Base-by-base conservation (phyloP, 2,797 vertebrate genomes). In the Otolemur crassicaudatus region DNA sequence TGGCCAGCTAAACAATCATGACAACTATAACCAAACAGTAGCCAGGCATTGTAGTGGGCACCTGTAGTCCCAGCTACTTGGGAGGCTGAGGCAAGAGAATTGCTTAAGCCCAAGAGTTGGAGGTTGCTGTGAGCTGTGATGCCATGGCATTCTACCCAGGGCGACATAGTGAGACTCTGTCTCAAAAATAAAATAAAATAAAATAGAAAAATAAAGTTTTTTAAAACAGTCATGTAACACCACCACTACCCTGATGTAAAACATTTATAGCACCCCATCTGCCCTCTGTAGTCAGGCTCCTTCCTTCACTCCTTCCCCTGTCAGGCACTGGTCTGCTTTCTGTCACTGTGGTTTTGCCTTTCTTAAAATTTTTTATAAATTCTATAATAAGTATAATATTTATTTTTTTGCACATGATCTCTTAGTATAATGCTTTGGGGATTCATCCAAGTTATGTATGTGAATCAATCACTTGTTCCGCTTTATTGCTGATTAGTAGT, bases 281-380 rank as follows among this genome's bases (percentile, higher is more conserved):
- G n/a, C 56, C 53, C 81, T 91, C 76, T 49, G 73, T 23, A 19
- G 61, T 69, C 23, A 40, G 3, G 72, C 43, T 16, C 70, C 58
- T 87, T 82, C 6, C 17, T 67, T 31, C 20, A 12, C 25, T 7
- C 46, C 69, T 60, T 58, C 43, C 23, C 12, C 43, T 46, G 29
- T 34, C 43, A 29, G 11, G 53, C 29, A n/a, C 12, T 60, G 27
- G 65, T 72, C 37, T 80, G 73, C 81, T 72, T 84, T 76, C n/a
- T 90, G 34, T 43, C 70, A 69, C 53, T 23, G 9, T 58, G 56
- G 72, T 61, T 90, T 95, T 29, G 53, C 65, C 31, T 92, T 76
- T 96, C 58, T 81, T 94, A 96, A 90, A 83, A 75, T 23, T 61
- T 34, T 58, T 34, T 34, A n/a, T 85, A 61, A 82, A 69, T 85